phyloP scores from a whole-genome alignment of 2,113 vertebrate species.

The Malurus elegans region DNA sequence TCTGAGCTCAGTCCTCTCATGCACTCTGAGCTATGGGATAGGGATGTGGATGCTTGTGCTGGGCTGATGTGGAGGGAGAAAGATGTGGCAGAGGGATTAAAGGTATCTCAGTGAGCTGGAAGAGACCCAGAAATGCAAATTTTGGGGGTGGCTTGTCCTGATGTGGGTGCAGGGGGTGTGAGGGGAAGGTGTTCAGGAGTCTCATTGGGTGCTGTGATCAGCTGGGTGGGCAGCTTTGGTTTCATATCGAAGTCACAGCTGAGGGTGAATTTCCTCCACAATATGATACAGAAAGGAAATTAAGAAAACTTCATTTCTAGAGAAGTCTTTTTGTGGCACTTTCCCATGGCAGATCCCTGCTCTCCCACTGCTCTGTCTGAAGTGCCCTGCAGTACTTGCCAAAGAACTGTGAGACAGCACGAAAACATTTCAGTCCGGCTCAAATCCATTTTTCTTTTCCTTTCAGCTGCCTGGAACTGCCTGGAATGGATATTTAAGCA shows the following conservation, averaged over 20 bases:
- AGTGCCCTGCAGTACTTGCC: background rate
- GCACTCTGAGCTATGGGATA: fast-evolving
- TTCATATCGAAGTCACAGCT: background rate
- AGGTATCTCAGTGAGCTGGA: background rate
- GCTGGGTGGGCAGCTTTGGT: background rate
- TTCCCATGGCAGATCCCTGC: background rate
- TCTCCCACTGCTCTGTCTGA: background rate
- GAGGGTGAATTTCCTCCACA: background rate
- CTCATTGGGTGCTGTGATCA: background rate
- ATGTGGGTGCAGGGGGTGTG: background rate
- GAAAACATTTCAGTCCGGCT: background rate
- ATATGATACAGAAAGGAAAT: background rate
- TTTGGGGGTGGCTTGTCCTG: background rate
- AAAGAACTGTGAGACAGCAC: background rate
- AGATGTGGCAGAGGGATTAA: background rate
- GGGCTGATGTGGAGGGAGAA: fast-evolving
- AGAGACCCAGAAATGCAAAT: background rate
- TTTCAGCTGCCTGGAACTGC: background rate
- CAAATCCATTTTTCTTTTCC: background rate
- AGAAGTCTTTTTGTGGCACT: background rate
- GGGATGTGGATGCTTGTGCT: background rate
- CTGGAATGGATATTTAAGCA: background rate
- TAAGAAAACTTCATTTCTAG: background rate
- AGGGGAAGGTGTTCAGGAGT: background rate
- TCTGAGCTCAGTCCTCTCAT: background rate